These are phyloP conservation scores for Hippocampus guttulatus DNA, from an alignment of 2,113 vertebrate species.

Conservation along the genomic window DNA sequence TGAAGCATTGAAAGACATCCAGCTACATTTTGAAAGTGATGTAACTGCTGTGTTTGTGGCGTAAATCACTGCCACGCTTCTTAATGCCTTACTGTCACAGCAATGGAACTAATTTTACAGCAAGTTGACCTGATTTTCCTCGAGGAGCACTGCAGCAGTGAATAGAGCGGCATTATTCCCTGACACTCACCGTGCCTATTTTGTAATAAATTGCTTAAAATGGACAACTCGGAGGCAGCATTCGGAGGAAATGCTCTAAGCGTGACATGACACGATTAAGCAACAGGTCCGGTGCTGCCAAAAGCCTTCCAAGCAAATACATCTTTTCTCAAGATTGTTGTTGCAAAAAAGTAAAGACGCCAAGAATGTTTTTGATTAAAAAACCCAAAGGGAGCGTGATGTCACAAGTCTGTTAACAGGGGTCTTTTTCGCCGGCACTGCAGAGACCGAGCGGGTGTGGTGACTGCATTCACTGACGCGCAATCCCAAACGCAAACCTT, in stretches of 20 bases:
- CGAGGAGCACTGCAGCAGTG: background rate
- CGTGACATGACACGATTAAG: slow-evolving; percentile 53
- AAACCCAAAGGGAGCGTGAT: slow-evolving; percentile 44
- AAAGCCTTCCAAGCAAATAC: slow-evolving; percentile 10
- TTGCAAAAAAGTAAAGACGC: background rate
- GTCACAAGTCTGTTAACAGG: slow-evolving; percentile 69
- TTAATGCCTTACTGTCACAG: background rate
- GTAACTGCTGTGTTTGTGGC: background rate
- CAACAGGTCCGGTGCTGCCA: slow-evolving; percentile 69
- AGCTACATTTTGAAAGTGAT: background rate
- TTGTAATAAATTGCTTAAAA: slow-evolving; percentile 13
- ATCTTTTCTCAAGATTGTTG: slow-evolving; percentile 12
- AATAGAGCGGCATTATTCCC: background rate
- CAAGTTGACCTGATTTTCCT: slow-evolving; percentile 26
- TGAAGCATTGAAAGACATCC: slow-evolving; percentile 12
- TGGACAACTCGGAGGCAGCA: slow-evolving; percentile 19
- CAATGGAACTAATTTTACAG: slow-evolving; percentile 23
- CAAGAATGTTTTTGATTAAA: slow-evolving; percentile 10
- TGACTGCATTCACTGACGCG: slow-evolving; percentile 73
- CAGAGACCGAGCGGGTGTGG: slow-evolving; percentile 76
- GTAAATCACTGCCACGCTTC: background rate
- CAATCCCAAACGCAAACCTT: slow-evolving; percentile 43
- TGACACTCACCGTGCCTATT: background rate
- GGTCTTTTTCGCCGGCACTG: slow-evolving; percentile 70
- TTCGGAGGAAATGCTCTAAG: slow-evolving; percentile 6